Conservation (phyloP, 2,888 invertebrate genomes). For the Ellobium chinense region DNA sequence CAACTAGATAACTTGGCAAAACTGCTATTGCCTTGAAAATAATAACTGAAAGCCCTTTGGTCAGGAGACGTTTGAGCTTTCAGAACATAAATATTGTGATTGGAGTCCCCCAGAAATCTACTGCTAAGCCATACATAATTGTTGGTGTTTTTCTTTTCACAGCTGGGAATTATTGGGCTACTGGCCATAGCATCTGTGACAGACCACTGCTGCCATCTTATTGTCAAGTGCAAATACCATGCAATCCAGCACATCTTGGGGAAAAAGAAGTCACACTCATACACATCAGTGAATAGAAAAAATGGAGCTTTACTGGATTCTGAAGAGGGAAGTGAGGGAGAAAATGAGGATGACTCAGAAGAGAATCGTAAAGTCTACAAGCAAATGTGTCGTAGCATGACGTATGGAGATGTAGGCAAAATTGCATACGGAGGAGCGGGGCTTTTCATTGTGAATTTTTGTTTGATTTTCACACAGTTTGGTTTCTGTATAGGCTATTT, state of each 20-base stretch:
- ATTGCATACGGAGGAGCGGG: constrained; percentile 69
- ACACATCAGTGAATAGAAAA: neutral
- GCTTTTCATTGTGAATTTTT: constrained; percentile 68
- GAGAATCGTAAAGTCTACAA: constrained; percentile 49
- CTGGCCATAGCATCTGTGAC: constrained; percentile 71
- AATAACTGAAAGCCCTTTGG: too few species aligned
- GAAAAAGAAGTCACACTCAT: neutral
- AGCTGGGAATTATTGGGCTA: constrained; percentile 73
- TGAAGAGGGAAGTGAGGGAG: neutral
- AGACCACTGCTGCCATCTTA: constrained; percentile 75
- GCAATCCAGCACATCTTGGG: constrained; percentile 56
- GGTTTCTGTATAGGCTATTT: constrained; percentile 74
- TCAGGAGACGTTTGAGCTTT: too few species aligned
- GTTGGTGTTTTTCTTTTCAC: constrained; percentile 39
- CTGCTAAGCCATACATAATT: too few species aligned
- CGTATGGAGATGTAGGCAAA: constrained; percentile 76
- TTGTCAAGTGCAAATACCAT: constrained; percentile 73
- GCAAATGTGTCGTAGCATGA: constrained; percentile 59
- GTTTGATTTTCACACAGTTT: constrained; percentile 75
- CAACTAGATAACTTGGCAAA: too few species aligned
- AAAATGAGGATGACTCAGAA: constrained; percentile 34
- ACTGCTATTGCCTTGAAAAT: too few species aligned
- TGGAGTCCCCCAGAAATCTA: too few species aligned
- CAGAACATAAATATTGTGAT: too few species aligned
- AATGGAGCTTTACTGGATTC: neutral